phyloP scores from a whole-genome alignment of 1,140 invertebrate genomes.

The Zaprionus inermis region DNA sequence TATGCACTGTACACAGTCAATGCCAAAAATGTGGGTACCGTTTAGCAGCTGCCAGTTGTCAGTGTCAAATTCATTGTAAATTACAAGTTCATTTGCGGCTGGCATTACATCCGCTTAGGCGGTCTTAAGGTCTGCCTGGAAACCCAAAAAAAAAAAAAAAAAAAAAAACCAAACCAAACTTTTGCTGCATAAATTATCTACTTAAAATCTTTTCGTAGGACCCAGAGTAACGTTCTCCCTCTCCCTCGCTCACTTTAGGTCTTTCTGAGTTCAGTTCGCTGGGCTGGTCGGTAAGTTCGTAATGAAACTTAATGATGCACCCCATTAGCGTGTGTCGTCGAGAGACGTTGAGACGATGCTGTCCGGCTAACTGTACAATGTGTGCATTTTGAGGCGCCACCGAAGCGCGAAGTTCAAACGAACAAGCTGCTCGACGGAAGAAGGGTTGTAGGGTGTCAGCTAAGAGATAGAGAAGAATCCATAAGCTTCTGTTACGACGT shows the following conservation, averaged over 20 bases:
- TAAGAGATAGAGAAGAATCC: neutral
- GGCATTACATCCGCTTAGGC: conserved; percentile 72
- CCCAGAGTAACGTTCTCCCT: conserved; percentile 1
- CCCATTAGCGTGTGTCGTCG: conserved; percentile 65
- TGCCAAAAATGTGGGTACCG: conserved; percentile 37
- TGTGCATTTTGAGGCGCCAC: conserved; percentile 62
- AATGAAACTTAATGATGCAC: conserved; percentile 77
- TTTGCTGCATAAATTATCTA: conserved; percentile 64
- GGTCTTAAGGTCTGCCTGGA: conserved; percentile 26
- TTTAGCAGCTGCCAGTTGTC: conserved; percentile 58
- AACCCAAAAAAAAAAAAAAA: neutral
- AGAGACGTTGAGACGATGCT: conserved; percentile 4
- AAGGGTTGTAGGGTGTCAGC: neutral
- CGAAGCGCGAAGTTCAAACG: conserved; percentile 62
- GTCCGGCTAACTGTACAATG: conserved; percentile 53
- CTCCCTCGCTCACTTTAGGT: no score
- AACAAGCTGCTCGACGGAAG: conserved; percentile 1
- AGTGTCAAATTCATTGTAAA: conserved; percentile 77
- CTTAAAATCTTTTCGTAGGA: conserved; percentile 15
- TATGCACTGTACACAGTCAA: conserved; percentile 32
- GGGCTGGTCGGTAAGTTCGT: conserved; percentile 21
- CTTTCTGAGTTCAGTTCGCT: neutral
- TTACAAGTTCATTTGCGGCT: conserved; percentile 78
- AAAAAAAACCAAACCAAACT: conserved; percentile 37
- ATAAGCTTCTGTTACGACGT: no score